phyloP scores from a whole-genome alignment of 2,113 vertebrate species.

The Charadrius vociferus region DNA sequence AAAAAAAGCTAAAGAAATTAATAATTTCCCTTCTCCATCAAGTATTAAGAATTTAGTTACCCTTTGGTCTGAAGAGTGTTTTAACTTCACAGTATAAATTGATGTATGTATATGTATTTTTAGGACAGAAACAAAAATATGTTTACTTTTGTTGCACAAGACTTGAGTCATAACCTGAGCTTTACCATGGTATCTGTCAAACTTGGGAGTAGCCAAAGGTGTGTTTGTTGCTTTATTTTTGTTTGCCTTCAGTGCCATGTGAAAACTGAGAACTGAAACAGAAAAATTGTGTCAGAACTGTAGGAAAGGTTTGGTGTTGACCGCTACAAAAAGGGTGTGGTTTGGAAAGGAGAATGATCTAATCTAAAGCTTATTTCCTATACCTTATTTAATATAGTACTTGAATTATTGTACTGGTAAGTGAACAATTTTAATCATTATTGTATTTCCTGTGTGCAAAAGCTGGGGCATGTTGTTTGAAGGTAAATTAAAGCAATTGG shows the following conservation, averaged over 20 bases:
- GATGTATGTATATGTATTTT: background rate
- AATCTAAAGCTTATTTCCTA: background rate
- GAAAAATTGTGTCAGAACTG: background rate
- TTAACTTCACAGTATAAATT: background rate
- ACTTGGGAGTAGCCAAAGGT: background rate
- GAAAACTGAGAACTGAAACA: background rate
- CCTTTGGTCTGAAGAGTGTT: background rate
- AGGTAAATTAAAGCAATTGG: background rate
- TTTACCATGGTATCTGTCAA: background rate
- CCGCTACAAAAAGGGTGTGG: background rate
- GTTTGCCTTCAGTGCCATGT: background rate
- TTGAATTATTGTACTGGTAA: background rate
- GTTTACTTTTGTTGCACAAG: background rate
- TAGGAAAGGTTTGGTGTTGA: background rate
- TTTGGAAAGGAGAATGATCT: background rate
- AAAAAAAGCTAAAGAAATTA: background rate
- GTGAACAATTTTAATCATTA: background rate
- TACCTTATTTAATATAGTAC: background rate
- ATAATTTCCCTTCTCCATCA: background rate
- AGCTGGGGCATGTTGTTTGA: background rate
- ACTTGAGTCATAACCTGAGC: background rate
- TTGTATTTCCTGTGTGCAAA: background rate
- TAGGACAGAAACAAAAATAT: background rate
- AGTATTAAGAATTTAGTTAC: background rate
- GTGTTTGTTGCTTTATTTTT: background rate